These are phyloP conservation scores for Palloptera scutellata DNA, from an alignment of 2,888 invertebrate species.

Conservation along the genomic window DNA sequence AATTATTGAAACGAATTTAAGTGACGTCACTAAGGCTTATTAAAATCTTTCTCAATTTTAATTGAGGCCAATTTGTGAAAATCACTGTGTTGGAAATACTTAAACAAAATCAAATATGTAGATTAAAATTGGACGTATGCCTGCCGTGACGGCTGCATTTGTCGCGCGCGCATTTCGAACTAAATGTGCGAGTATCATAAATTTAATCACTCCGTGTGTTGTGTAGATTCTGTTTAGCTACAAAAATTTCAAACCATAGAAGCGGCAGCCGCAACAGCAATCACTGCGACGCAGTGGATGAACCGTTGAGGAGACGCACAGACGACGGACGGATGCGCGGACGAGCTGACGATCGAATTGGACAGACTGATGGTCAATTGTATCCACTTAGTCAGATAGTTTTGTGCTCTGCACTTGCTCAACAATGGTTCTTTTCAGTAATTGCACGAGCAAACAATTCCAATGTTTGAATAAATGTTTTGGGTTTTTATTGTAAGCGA, in stretches of 20 bases:
- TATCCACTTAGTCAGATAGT: conserved; percentile 9
- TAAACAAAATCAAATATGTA: background rate
- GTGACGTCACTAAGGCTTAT: conserved; percentile 15
- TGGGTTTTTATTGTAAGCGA: too few species aligned
- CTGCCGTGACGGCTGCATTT: conserved; percentile 45
- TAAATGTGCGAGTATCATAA: conserved; percentile 38
- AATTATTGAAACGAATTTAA: background rate
- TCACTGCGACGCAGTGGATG: conserved; percentile 49
- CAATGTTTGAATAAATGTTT: too few species aligned
- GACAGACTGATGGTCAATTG: conserved; percentile 10
- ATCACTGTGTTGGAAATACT: background rate
- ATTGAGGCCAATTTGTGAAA: conserved; percentile 51
- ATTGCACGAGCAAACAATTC: too few species aligned
- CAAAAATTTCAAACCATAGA: too few species aligned
- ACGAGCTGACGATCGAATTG: background rate
- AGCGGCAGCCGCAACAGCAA: conserved; percentile 33
- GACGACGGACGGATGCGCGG: background rate
- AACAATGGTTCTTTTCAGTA: too few species aligned
- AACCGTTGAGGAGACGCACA: conserved; percentile 18
- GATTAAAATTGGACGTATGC: conserved; percentile 17
- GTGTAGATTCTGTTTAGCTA: conserved; percentile 26
- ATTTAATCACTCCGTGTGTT: conserved; percentile 10
- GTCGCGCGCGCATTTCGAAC: conserved; percentile 56
- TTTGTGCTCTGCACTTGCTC: background rate
- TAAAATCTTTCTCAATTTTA: conserved; percentile 49